phyloP scores from a whole-genome alignment of 2,888 invertebrate genomes.

The Lithophane semibrunnea region DNA sequence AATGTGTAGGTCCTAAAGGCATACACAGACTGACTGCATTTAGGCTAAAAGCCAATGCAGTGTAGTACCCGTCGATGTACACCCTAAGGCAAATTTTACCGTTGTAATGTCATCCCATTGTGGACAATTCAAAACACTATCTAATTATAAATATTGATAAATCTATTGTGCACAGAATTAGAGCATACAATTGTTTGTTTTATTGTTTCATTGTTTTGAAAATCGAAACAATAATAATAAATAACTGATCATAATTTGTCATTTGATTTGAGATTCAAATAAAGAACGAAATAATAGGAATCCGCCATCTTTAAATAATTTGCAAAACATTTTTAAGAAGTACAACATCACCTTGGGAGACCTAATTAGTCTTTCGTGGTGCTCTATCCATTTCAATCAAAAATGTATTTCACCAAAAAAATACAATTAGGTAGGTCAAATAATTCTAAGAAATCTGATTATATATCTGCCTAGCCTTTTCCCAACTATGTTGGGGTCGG shows the following conservation, averaged over 20 bases:
- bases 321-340: background rate
- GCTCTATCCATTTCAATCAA: background rate
- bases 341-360: background rate
- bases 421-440: background rate
- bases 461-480: too few species aligned
- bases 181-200: slow-evolving; percentile 11
- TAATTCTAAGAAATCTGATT: too few species aligned
- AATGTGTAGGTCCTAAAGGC: slow-evolving; percentile 26
- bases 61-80: slow-evolving; percentile 16
- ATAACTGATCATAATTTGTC: background rate
- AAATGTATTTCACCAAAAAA: background rate
- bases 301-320: background rate
- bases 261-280: background rate
- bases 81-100: slow-evolving; percentile 24
- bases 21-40: slow-evolving; percentile 6
- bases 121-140: background rate
- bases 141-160: slow-evolving; percentile 21
- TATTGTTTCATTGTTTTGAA: background rate
- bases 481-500: too few species aligned
- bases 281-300: background rate
- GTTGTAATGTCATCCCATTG: background rate
- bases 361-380: background rate
- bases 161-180: background rate
- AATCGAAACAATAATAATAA: slow-evolving; percentile 3
- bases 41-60: slow-evolving; percentile 7